These are phyloP conservation scores for Hirtodrosophila confusa DNA, from an alignment of 2,888 invertebrate species.

Conservation along the genomic window DNA sequence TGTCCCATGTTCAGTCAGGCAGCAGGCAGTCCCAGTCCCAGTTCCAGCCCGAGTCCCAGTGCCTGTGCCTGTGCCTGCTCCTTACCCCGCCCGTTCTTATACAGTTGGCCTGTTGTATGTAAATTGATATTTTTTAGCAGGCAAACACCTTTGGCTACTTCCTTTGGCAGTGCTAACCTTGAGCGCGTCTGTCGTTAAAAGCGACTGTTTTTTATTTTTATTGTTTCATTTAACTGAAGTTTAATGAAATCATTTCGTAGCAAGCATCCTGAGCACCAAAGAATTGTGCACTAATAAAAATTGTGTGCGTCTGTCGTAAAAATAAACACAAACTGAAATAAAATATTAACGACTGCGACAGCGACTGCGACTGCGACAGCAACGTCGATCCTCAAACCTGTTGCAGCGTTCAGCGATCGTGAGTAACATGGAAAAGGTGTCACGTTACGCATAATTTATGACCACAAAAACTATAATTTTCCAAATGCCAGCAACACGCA, in stretches of 20 bases:
- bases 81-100: background rate
- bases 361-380: too few species aligned
- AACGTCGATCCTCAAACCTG: slow-evolving; percentile 53
- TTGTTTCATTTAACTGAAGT: slow-evolving; percentile 62
- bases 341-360: slow-evolving; percentile 75
- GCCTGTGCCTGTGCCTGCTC: background rate
- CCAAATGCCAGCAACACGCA: slow-evolving; percentile 55
- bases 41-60: background rate
- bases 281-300: slow-evolving; percentile 36
- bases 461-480: slow-evolving; percentile 68
- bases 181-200: slow-evolving; percentile 62
- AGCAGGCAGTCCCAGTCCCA: slow-evolving; percentile 40
- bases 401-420: slow-evolving; percentile 44
- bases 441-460: slow-evolving; percentile 83
- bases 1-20: slow-evolving; percentile 55
- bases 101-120: slow-evolving; percentile 49
- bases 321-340: slow-evolving; percentile 62
- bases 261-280: slow-evolving; percentile 29
- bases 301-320: slow-evolving; percentile 35
- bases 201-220: slow-evolving; percentile 25
- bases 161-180: slow-evolving; percentile 64
- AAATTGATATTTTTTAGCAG: slow-evolving; percentile 70
- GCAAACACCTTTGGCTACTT: slow-evolving; percentile 68
- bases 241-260: slow-evolving; percentile 75
- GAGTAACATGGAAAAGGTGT: slow-evolving; percentile 81